Percentiles rank a stretch among this genome's conserved stretches.
Conservation (phyloP, 2,797 vertebrate species). For the Oreonectes daqikongensis region DNA sequence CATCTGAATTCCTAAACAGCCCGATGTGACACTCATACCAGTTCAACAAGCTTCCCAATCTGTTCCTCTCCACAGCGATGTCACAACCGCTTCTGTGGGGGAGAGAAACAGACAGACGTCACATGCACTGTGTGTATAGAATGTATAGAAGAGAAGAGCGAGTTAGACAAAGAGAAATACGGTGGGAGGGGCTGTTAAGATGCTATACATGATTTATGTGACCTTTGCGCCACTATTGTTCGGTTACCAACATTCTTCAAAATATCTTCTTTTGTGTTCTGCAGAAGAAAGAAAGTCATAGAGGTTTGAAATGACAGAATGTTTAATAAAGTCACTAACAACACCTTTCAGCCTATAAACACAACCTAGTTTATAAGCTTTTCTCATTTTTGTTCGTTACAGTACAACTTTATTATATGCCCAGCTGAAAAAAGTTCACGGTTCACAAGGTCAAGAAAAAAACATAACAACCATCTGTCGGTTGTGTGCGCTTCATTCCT, state of each 20-base stretch:
- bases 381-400: constrained; percentile 28
- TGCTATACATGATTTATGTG: too few species aligned
- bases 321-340: too few species aligned
- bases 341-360: too few species aligned
- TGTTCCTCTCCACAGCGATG: constrained; percentile 63
- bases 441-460: constrained; percentile 38
- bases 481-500: constrained; percentile 81
- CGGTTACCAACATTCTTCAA: too few species aligned
- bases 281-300: too few species aligned
- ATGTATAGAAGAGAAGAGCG: constrained; percentile 4
- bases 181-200: background rate
- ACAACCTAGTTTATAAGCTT: background rate
- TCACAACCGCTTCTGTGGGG: constrained; percentile 47
- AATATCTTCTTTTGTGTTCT: too few species aligned
- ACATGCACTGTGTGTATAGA: constrained; percentile 1
- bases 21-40: constrained; percentile 44
- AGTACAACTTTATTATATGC: constrained; percentile 15
- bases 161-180: background rate
- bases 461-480: constrained; percentile 88
- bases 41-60: constrained; percentile 44
- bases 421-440: constrained; percentile 26
- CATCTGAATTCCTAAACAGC: constrained; percentile 46
- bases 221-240: background rate
- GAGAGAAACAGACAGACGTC: constrained; percentile 44
- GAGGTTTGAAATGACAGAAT: too few species aligned